These are phyloP conservation scores for Drosophila grimshawi DNA, from an alignment of 1,140 invertebrate species.

Conservation along the genomic window DNA sequence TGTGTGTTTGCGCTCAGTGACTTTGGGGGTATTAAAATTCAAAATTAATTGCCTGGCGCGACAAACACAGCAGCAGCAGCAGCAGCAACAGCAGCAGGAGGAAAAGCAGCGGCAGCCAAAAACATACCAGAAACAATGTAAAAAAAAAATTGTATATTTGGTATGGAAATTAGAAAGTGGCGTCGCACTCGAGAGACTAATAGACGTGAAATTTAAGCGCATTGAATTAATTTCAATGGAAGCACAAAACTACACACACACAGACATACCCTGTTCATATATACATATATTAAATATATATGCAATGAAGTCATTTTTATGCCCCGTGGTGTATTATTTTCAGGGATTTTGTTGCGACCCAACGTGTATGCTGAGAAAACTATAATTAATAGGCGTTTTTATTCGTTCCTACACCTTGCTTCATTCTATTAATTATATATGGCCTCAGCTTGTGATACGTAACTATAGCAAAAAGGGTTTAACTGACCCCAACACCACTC, in stretches of 20 bases:
- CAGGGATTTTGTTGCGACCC: background rate
- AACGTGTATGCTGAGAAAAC: constrained; percentile 51
- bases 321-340: constrained; percentile 1
- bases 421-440: constrained; percentile 78
- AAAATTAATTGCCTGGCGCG: constrained; percentile 72
- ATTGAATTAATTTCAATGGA: constrained; percentile 74
- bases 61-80: constrained; percentile 35
- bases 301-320: constrained; percentile 69
- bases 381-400: constrained; percentile 81
- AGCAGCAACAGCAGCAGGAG: constrained; percentile 24
- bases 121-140: constrained; percentile 18
- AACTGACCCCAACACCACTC: constrained; percentile 1
- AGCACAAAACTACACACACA: constrained; percentile 12
- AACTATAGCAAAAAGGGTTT: constrained; percentile 51
- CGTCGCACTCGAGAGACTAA: constrained; percentile 69
- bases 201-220: constrained; percentile 82
- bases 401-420: constrained; percentile 50
- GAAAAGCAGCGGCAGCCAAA: constrained; percentile 19
- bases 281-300: constrained; percentile 6
- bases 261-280: background rate
- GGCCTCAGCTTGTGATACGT: constrained; percentile 38
- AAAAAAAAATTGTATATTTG: constrained; percentile 22
- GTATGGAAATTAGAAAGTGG: constrained; percentile 74
- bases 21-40: constrained; percentile 78
- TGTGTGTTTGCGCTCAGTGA: constrained; percentile 51